Evolutionary conservation across 2,797 vertebrate species (phyloP).

Genomic region (Spinus olivaceus): DNA sequence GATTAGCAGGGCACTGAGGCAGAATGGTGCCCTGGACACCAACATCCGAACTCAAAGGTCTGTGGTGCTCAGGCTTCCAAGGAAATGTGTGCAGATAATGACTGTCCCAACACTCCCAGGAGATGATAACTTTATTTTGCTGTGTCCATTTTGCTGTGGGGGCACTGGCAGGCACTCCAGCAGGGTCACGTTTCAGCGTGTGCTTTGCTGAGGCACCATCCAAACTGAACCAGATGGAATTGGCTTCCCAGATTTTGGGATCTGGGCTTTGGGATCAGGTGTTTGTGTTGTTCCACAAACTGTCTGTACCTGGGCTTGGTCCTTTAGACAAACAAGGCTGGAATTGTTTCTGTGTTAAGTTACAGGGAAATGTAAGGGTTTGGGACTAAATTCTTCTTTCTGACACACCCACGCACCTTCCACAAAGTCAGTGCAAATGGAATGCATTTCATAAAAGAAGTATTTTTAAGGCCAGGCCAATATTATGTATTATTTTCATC

Average conservation of each 20-base stretch:
- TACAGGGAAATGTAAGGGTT: background rate
- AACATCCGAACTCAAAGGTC: background rate
- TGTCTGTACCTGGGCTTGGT: background rate
- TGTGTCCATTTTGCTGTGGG: background rate
- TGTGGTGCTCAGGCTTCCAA: background rate
- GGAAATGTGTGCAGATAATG: background rate
- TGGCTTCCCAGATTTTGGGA: background rate
- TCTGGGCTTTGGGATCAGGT: background rate
- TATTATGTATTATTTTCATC: conserved; percentile 54
- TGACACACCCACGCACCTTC: conserved; percentile 55
- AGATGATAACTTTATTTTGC: background rate
- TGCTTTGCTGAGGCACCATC: background rate
- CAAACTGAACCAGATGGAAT: background rate
- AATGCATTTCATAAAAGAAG: conserved; percentile 45
- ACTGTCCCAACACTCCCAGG: rapidly evolving
- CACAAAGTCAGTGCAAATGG: conserved; percentile 50
- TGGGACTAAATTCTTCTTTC: conserved; percentile 11
- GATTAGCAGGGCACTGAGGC: conserved; percentile 28
- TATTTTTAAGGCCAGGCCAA: conserved; percentile 17
- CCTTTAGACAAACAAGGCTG: background rate
- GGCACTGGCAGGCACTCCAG: background rate
- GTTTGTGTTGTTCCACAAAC: background rate
- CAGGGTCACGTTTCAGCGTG: background rate
- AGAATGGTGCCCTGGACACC: background rate
- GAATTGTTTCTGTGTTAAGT: background rate